A percentile compares a stretch with the other conserved stretches of the same genome.
Conservation (phyloP, 2,113 vertebrate genomes). For the Leiothrix lutea region DNA sequence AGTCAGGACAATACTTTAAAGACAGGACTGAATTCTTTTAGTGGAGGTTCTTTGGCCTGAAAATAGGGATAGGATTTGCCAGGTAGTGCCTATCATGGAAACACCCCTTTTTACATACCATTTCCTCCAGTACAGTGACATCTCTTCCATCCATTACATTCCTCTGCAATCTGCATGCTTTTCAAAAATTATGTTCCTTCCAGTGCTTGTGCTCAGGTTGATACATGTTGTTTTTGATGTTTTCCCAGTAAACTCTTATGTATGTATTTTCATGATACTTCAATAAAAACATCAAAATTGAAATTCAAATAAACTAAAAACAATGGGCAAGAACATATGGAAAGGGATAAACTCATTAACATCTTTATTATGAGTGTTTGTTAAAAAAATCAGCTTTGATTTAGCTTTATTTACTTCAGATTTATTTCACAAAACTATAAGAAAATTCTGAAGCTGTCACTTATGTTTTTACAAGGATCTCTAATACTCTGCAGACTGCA, state of each 20-base stretch:
- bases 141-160: not conserved
- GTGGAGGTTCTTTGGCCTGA: not conserved
- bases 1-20: not conserved
- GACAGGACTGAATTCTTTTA: not conserved
- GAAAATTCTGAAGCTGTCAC: not conserved
- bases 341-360: not conserved
- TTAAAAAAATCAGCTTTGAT: slow-evolving; percentile 1
- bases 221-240: not conserved
- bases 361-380: not conserved
- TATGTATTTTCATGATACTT: not conserved
- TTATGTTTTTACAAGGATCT: not conserved
- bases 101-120: not conserved
- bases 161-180: not conserved
- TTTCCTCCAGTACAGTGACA: not conserved
- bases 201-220: not conserved
- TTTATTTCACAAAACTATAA: not conserved
- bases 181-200: not conserved
- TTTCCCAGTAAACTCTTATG: not conserved
- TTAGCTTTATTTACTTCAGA: not conserved
- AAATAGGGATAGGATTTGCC: not conserved
- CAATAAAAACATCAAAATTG: not conserved
- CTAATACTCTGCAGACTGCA: not conserved
- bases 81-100: not conserved
- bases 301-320: not conserved
- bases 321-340: not conserved